A percentile compares a stretch with the other conserved stretches of the same genome.
Evolutionary conservation across 2,888 invertebrate genomes (phyloP).

Genomic region (Eulithis testata): DNA sequence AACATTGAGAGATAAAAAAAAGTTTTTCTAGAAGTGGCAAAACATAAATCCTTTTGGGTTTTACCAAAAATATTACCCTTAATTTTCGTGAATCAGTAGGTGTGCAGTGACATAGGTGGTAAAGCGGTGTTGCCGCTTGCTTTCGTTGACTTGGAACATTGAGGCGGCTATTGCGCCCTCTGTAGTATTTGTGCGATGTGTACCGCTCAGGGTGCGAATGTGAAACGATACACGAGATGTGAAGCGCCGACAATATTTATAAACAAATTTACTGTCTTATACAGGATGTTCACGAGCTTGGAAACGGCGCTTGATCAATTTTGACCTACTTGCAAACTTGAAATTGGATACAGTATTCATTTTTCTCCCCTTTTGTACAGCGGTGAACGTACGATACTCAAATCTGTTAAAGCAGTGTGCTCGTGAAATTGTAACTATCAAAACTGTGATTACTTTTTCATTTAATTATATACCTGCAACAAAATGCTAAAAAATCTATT

Average conservation of each 20-base stretch:
- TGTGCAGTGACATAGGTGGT: constrained; percentile 10
- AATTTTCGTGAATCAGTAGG: too few relatives aligned
- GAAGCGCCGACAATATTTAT: constrained; percentile 12
- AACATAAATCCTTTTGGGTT: too few relatives aligned
- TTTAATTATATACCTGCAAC: neutral
- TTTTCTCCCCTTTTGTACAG: neutral
- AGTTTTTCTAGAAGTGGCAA: too few relatives aligned
- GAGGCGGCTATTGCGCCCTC: constrained; percentile 61
- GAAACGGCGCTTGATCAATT: neutral
- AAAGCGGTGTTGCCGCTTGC: constrained; percentile 66
- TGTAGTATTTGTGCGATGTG: constrained; percentile 70
- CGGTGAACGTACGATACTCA: neutral
- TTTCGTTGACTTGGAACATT: constrained; percentile 72
- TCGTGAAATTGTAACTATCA: neutral
- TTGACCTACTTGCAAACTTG: too few relatives aligned
- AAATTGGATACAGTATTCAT: neutral
- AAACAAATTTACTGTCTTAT: neutral
- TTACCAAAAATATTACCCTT: too few relatives aligned
- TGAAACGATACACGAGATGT: constrained; percentile 63
- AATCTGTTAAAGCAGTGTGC: neutral
- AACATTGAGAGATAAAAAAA: too few relatives aligned
- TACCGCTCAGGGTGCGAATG: constrained; percentile 61
- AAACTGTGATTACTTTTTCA: neutral
- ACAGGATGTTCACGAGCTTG: neutral
- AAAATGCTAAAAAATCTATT: neutral